Conservation (phyloP, 2,113 vertebrate species). For the Sebastes schlegelii region DNA sequence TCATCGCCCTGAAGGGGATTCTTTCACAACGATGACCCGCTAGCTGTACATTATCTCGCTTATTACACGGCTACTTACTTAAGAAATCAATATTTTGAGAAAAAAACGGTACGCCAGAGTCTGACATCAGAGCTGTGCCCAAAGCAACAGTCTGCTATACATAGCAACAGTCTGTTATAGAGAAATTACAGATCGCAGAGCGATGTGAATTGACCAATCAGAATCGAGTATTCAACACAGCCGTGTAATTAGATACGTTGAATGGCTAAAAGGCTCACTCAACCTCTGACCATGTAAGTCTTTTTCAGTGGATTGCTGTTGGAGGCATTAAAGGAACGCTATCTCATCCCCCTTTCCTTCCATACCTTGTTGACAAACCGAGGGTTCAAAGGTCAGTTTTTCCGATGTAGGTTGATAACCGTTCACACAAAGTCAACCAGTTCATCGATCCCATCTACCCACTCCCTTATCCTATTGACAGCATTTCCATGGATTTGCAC, state of each 20-base stretch:
- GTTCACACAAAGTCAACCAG: background rate
- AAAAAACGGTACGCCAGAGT: too few species aligned
- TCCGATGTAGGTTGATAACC: constrained; percentile 2
- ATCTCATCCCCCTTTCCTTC: background rate
- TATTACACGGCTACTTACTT: too few species aligned
- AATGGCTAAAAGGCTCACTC: background rate
- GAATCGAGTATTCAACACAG: too few species aligned
- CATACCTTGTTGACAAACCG: background rate
- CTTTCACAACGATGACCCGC: too few species aligned
- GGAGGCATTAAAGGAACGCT: background rate
- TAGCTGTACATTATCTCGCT: too few species aligned
- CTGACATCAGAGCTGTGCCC: too few species aligned
- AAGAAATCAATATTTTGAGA: too few species aligned
- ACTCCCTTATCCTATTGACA: background rate
- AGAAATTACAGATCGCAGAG: too few species aligned
- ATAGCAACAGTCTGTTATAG: too few species aligned
- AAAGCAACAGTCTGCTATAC: too few species aligned
- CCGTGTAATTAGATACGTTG: background rate
- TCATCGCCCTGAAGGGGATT: too few species aligned
- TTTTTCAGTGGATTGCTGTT: background rate
- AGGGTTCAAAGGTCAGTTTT: constrained; percentile 34
- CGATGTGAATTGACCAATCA: too few species aligned
- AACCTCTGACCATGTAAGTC: background rate
- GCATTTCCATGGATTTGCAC: background rate
- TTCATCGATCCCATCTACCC: background rate